phyloP scores from a whole-genome alignment of 1,140 invertebrate species.

The Trachymyrmex septentrionalis region DNA sequence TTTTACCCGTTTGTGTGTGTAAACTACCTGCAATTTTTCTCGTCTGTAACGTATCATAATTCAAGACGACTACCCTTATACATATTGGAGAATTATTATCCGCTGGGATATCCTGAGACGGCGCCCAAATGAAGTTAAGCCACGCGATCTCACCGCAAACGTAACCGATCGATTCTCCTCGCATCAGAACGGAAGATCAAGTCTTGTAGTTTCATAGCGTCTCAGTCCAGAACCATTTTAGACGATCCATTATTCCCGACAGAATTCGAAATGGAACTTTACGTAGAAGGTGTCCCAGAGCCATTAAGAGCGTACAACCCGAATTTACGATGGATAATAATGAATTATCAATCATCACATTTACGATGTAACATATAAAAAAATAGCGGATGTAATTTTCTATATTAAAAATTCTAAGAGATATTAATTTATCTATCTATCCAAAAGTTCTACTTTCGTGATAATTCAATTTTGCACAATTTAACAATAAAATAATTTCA shows the following conservation, averaged over 20 bases:
- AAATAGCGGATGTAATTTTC: neutral
- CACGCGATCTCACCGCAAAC: constrained; percentile 41
- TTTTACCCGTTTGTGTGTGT: neutral
- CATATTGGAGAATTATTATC: constrained; percentile 46
- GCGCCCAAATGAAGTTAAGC: constrained; percentile 48
- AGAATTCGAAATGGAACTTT: constrained; percentile 27
- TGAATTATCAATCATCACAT: neutral
- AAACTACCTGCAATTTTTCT: constrained; percentile 6
- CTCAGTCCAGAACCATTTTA: constrained; percentile 38
- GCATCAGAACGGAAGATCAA: constrained; percentile 23
- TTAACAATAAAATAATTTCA: neutral
- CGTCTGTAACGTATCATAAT: constrained; percentile 33
- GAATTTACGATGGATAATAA: constrained; percentile 10
- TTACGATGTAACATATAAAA: neutral
- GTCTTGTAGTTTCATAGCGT: constrained; percentile 18
- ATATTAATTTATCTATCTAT: too few species aligned
- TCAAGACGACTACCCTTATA: neutral
- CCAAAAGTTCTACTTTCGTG: neutral
- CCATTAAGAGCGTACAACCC: neutral
- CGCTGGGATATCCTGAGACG: constrained; percentile 19
- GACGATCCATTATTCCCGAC: constrained; percentile 49
- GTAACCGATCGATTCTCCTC: constrained; percentile 45
- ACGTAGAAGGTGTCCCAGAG: constrained; percentile 22
- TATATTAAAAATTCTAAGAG: too few species aligned
- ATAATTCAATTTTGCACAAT: neutral